These are phyloP conservation scores for Oscheius sp. DNA, from an alignment of 2,888 invertebrate genomes.

Conservation along the genomic window DNA sequence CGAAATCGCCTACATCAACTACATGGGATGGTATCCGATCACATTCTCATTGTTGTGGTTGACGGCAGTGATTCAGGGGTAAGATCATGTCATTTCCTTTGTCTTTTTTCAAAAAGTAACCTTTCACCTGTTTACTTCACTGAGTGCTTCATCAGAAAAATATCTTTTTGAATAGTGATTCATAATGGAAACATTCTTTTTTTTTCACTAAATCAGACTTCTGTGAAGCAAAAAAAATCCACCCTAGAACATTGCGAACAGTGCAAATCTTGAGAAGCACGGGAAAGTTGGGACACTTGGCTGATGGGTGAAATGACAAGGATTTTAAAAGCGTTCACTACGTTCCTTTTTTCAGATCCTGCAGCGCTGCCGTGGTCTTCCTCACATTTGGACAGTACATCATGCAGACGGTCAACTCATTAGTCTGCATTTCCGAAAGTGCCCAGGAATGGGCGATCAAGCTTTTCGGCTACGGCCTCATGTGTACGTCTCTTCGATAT, in stretches of 20 bases:
- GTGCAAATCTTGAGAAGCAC: no score
- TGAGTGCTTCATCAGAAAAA: no score
- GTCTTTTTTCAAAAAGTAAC: neutral
- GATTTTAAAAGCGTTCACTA: no score
- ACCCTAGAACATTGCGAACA: no score
- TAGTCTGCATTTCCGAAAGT: constrained; percentile 40
- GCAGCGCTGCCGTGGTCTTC: constrained; percentile 49
- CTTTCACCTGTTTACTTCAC: no score
- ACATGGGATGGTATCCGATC: constrained; percentile 55
- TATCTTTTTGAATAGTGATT: no score
- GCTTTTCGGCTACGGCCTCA: constrained; percentile 50
- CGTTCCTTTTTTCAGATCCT: constrained; percentile 41
- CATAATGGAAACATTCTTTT: no score
- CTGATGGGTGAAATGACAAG: no score
- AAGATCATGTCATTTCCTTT: no score
- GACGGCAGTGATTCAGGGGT: constrained; percentile 46
- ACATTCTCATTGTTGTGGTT: constrained; percentile 56
- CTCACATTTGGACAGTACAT: constrained; percentile 55
- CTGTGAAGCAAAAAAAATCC: no score
- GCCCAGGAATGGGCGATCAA: constrained; percentile 37
- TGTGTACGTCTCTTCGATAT: constrained; percentile 39
- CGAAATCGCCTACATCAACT: constrained; percentile 55
- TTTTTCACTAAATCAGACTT: no score
- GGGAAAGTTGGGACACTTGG: no score
- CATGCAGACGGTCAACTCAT: constrained; percentile 49